Evolutionary conservation across 2,888 invertebrate genomes (phyloP), one percentile per base, ranked within the genome.

Genomic region (Caradrina clavipalpis): DNA sequence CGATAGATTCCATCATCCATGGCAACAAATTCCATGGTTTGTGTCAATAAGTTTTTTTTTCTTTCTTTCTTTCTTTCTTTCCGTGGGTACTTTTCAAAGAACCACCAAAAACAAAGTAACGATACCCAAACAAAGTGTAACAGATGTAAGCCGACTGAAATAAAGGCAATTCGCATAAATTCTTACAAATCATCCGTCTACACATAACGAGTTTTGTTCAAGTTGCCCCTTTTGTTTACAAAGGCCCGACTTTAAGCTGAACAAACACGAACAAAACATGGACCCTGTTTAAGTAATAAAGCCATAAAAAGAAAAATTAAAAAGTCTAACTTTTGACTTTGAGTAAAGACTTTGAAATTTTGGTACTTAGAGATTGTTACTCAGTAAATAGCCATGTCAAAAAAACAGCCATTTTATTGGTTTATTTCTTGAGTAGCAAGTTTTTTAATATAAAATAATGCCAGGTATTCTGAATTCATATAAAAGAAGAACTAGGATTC

Each of bases 191-290:
- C 77, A 79, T 84, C 55, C 69, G 58, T 72, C 45, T 69, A 72
- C 59, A 59, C 61, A 50, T 72, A 73, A 75, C 71, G 76, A 82
- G 78, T 80, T 82, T 80, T 64, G 61, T 78, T 72, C 47, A 49
- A 75, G 49, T 76, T 61, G 35, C 49, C 58, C 59, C 64, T 73
- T 78, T 72, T 68, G 67, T 73, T 71, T 59, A 39, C 10, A 68
- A 76, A 67, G 19, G 57, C 35, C 60, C 42, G 83, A 85, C 56
- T 86, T 79, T 76, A 74, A 65, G 72, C 75, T 76, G 57, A 69
- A 15, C 22, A 64, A 60, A 69, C 6, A 35, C 35, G 35, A 35
- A 35, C 35, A 35, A 39, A 64, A 58, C 51, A 45, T 45, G 31
- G 19, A 22, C 4, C 21, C 26, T 22, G 53, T 45, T 65, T 65